Evolutionary conservation across 1,140 invertebrate genomes (phyloP).

Genomic region (Drosophila nebulosa): DNA sequence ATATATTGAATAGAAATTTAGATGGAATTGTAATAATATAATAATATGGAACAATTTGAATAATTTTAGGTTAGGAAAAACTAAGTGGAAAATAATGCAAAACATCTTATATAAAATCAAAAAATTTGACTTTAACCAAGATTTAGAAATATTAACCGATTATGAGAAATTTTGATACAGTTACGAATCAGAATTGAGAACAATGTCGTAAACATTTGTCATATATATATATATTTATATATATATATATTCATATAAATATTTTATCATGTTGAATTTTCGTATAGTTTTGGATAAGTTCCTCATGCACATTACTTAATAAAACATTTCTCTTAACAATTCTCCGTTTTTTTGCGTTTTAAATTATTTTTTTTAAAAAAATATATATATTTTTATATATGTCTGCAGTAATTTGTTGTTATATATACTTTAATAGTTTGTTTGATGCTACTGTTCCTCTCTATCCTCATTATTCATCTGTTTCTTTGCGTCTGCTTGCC

Average conservation of each 20-base stretch:
- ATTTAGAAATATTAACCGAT: neutral
- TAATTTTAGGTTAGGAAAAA: neutral
- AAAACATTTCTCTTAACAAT: constrained; percentile 65
- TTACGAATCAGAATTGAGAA: neutral
- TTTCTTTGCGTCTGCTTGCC: neutral
- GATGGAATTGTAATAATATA: constrained; percentile 21
- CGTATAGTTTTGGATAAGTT: constrained; percentile 36
- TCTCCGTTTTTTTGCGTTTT: constrained; percentile 13
- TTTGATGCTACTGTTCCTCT: constrained; percentile 8
- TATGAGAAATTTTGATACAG: neutral
- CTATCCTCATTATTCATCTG: constrained; percentile 2
- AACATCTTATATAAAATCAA: neutral
- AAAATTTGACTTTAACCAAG: neutral
- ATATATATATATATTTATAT: constrained; percentile 6
- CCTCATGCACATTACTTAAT: constrained; percentile 62
- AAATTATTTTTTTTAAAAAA: constrained; percentile 70
- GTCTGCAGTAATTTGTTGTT: constrained; percentile 34
- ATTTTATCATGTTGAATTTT: constrained; percentile 16
- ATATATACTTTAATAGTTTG: constrained; percentile 45
- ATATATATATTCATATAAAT: constrained; percentile 15
- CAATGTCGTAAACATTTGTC: neutral
- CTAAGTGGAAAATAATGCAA: neutral
- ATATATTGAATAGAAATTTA: neutral
- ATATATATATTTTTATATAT: constrained; percentile 68
- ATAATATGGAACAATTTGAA: constrained; percentile 8